phyloP scores from a whole-genome alignment of 1,140 invertebrate genomes.

The Rhopalosiphum padi region DNA sequence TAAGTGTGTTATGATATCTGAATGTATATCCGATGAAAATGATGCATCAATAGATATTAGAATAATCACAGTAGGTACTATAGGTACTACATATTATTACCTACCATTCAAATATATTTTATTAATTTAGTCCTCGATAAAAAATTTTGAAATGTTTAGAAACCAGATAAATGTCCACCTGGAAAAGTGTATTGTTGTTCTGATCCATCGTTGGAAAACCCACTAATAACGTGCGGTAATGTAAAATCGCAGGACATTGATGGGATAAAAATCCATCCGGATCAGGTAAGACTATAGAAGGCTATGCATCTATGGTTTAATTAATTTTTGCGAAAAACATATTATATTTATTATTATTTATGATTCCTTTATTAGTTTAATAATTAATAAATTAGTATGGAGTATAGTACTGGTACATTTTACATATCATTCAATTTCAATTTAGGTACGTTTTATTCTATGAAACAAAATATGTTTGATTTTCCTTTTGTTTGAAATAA shows the following conservation, averaged over 20 bases:
- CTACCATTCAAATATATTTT: not conserved
- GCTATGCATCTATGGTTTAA: too few species aligned
- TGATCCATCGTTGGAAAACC: conserved; percentile 23
- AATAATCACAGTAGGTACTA: conserved; percentile 38
- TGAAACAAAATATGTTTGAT: not conserved
- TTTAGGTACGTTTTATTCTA: not conserved
- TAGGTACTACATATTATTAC: not conserved
- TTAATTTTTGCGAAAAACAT: not conserved
- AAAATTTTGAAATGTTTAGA: not conserved
- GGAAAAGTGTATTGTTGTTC: conserved; percentile 40
- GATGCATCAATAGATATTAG: conserved; percentile 36
- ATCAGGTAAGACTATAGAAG: not conserved
- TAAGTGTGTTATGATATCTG: conserved; percentile 22
- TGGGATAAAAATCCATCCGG: not conserved
- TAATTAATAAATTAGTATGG: not conserved
- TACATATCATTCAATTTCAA: not conserved
- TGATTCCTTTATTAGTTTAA: not conserved
- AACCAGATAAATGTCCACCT: conserved; percentile 45
- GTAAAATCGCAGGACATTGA: conserved; percentile 21
- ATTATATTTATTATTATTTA: not conserved
- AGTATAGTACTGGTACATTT: not conserved
- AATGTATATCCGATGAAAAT: not conserved
- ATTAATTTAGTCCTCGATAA: not conserved
- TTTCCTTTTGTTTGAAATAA: not conserved
- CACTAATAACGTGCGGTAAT: conserved; percentile 31